phyloP scores from a whole-genome alignment of 2,797 vertebrate genomes.

The Borostomias antarcticus region DNA sequence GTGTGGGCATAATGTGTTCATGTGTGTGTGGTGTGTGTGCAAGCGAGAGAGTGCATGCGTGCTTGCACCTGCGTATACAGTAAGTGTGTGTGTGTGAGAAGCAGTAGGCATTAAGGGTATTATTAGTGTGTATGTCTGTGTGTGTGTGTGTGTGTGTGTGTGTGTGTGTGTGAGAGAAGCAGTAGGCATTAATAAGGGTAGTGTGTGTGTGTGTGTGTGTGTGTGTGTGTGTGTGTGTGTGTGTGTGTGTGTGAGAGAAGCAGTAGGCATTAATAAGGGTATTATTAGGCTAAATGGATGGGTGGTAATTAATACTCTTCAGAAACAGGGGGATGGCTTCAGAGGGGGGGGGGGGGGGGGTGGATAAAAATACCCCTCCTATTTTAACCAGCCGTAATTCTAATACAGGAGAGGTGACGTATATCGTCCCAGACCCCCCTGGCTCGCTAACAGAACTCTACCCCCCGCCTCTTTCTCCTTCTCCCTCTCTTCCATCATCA shows the following conservation, averaged over 20 bases:
- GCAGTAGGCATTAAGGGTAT: no score
- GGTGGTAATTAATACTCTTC: constrained; percentile 67
- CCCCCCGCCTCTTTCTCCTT: not conserved
- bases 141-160: not conserved
- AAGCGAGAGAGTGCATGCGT: no score
- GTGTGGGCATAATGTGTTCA: no score
- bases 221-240: not conserved
- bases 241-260: not conserved
- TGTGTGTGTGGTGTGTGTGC: no score
- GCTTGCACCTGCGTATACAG: no score
- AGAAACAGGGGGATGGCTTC: constrained; percentile 14
- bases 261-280: constrained; percentile 47
- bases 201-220: no score
- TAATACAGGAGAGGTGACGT: constrained; percentile 54
- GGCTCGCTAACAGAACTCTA: not conserved
- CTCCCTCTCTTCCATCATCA: constrained; percentile 11
- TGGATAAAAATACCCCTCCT: constrained; percentile 59
- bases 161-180: no score
- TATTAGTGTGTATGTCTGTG: no score
- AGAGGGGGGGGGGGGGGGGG: not conserved
- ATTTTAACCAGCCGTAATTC: constrained; percentile 58
- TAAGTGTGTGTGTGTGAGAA: no score
- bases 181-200: no score
- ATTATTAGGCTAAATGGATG: constrained; percentile 64
- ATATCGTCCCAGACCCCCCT: constrained; percentile 23